Evolutionary conservation across 2,113 vertebrate genomes (phyloP), one percentile per base, ranked within the genome.

Genomic region (Eudyptes chrysolophus): DNA sequence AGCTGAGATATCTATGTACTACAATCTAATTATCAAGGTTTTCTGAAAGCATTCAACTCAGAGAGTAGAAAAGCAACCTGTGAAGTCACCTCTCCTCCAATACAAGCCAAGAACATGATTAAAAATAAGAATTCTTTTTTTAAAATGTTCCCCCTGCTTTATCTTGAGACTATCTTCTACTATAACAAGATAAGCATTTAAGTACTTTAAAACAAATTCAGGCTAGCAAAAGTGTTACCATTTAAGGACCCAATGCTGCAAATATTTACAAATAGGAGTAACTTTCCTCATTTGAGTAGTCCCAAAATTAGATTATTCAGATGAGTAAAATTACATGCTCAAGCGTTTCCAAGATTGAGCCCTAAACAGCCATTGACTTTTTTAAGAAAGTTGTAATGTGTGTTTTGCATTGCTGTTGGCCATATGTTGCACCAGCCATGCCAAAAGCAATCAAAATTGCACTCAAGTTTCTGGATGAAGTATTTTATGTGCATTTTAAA

Each of bases 371-470:
- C 80, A 95, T 11, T 51, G 80, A 94, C 65, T 95, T 88, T 93
- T 81, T n/a, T 30, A 90, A 91, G 83, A 94, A 95, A 90, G 79
- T 92, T 61, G 77, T 95, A 87, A 82, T 77, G 82, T 90, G 83
- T 93, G 61, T 62, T 89, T 92, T 92, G 92, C 76, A 36, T 89
- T 95, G 97, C 97, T 98, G 94, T 85, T 93, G 84, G 91, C 97
- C 97, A 97, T 93, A 97, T 98, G 95, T 94, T 97, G 82, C 78
- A 98, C 95, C 82, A 97, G 87, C 54, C 90, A 85, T 96, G 93
- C 94, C 97, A 98, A 97, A 97, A 94, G 95, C 90, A 98, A 97
- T 93, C 95, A 96, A 98, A 97, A 97, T 84, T 86, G 92, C 93
- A 97, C 92, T 97, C 95, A 49, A 93, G 91, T 85, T 97, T 98